Evolutionary conservation across 1,140 invertebrate genomes (phyloP).

Genomic region (Solenopsis invicta): DNA sequence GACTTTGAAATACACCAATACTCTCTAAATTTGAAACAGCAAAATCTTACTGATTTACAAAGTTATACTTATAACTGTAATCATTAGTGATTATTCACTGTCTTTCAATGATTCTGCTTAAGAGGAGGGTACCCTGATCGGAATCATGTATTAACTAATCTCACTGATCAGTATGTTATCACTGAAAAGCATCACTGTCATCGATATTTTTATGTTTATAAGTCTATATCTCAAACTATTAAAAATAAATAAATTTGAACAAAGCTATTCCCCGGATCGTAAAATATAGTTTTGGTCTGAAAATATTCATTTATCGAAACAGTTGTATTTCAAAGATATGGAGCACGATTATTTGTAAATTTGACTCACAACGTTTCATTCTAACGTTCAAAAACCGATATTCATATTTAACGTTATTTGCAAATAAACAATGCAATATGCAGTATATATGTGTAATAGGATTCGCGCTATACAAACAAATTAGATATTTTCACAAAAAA

Average conservation of each 20-base stretch:
- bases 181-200: no score
- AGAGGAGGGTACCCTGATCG: no score
- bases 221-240: background rate
- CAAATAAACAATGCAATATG: constrained; percentile 65
- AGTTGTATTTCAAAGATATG: background rate
- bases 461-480: constrained; percentile 55
- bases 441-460: constrained; percentile 12
- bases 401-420: constrained; percentile 64
- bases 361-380: constrained; percentile 20
- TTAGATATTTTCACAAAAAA: constrained; percentile 53
- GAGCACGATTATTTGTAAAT: background rate
- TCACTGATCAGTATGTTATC: no score
- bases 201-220: background rate
- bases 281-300: background rate
- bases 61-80: no score
- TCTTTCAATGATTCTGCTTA: no score
- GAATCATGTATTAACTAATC: no score
- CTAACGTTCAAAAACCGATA: constrained; percentile 9
- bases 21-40: no score
- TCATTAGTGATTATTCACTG: no score
- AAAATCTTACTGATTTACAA: no score
- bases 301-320: background rate
- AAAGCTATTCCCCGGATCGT: background rate
- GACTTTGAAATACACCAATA: no score
- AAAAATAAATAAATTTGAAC: constrained; percentile 24